Percentiles rank a stretch among this genome's conserved stretches.
Evolutionary conservation across 2,888 invertebrate species (phyloP).

Genomic region (Napeogenes sylphis): DNA sequence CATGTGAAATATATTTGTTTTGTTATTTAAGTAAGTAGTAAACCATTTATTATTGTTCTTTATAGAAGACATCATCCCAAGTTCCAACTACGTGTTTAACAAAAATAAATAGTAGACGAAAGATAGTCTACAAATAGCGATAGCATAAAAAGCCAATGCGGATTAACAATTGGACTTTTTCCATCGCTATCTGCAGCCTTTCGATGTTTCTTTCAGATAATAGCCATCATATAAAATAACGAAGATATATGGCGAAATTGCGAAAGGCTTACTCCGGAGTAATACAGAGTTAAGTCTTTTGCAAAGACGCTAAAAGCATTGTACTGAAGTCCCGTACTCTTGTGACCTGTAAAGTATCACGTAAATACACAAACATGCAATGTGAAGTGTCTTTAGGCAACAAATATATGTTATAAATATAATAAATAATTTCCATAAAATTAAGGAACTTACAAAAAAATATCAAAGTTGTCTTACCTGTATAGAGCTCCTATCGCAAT

Average conservation of each 20-base stretch:
- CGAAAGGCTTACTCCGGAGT: conserved; percentile 56
- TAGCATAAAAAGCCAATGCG: conserved; percentile 73
- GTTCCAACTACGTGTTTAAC: conserved; percentile 10
- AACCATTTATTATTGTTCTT: conserved; percentile 1
- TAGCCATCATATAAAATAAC: conserved; percentile 33
- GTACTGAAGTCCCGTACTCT: conserved; percentile 11
- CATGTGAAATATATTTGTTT: no score
- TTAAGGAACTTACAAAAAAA: background rate
- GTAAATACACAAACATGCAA: conserved; percentile 4
- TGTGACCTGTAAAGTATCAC: conserved; percentile 11
- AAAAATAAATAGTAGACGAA: conserved; percentile 42
- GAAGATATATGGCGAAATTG: conserved; percentile 52
- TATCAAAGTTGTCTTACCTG: conserved; percentile 5
- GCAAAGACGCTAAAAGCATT: conserved; percentile 47
- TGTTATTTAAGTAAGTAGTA: background rate
- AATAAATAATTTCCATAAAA: background rate
- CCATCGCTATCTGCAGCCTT: conserved; percentile 69
- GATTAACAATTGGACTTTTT: conserved; percentile 68
- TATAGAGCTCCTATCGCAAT: background rate
- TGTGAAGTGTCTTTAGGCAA: conserved; percentile 9
- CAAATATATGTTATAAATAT: background rate
- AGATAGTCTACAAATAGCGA: conserved; percentile 71
- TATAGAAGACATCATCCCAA: conserved; percentile 7
- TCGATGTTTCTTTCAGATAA: conserved; percentile 41
- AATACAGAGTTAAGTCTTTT: conserved; percentile 59